Base-by-base conservation (phyloP, 2,113 vertebrate species). In the Aegypius monachus region DNA sequence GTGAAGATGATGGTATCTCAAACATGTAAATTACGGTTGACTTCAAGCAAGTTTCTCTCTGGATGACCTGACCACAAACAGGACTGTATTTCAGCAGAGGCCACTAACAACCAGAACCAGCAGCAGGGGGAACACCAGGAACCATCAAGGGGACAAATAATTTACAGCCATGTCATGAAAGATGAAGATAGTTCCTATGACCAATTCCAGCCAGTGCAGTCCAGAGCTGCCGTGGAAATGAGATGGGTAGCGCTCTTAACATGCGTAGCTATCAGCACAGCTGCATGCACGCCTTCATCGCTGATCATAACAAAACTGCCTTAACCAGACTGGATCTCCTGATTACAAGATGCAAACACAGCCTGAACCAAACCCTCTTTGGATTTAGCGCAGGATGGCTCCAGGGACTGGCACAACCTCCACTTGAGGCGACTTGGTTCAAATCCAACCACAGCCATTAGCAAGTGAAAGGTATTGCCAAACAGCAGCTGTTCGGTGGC, bases 401-500 rank as follows among this genome's bases (percentile, higher is more conserved):
- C 82, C 72, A 31, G 88, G 95, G 95, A 84, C 63, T 16, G 53
- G 90, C 36, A 71, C 88, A 97, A 74, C 85, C 92, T 90, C 85
- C 80, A 84, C 90, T 45, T 11, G 7, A 93, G 86, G 95, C 95
- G 67, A 47, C 66, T 95, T 95, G 95, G 91, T 86, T 61, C 86
- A 10, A 52, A 78, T 84, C 94, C 95, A 97, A 81, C 90, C 72
- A 42, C 90, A 86, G 86, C 92, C 95, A 91, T 95, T 88, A 96
- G 92, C 82, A 67, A 96, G 88, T 25, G 67, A 80, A 88, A 95
- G 94, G 90, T 83, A 95, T 7, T 90, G 96, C 97, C 96, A 97
- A 95, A 90, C 85, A 94, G 94, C 95, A 94, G 92, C 83, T 94
- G 94, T 11, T 63, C 8, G 7, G 92, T 72, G 82, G 92, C 92